Evolutionary conservation across 2,888 invertebrate genomes (phyloP), one percentile per base, ranked within the genome.

Genomic region (Lithosia quadra): DNA sequence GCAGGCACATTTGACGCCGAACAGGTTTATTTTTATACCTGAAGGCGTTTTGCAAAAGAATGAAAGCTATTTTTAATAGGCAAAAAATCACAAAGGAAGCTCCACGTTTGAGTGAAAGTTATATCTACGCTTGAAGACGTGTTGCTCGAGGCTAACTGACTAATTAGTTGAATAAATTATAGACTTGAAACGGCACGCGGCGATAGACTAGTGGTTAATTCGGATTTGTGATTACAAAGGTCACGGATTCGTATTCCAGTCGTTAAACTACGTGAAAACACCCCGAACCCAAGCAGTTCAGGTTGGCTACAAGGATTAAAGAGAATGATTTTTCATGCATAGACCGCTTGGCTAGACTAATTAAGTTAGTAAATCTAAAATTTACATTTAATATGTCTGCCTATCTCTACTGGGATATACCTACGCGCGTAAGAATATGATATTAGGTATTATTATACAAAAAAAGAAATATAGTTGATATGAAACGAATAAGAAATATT

Each of bases 11-110:
- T 63, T 65, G 58, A 34, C 18, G 53, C 10, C n/a, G 53, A 53
- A 64, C 55, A 63, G 15, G 65, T 68, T 76, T 72, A 71, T 73
- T 67, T 75, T 68, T 70, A 66, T 65, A 71, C 15, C 21, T 1
- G 5, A 33, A 10, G 43, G 56, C 39, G 49, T 49, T 39, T 36
- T 64, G 24, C 34, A 11, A 56, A 63, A 24, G 33, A 55, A 63
- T 34, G 53, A 55, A 63, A 55, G 55, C 63, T 53, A 49, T 55
- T 34, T 36, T 43, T 55, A 21, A n/a, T 28, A n/a, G 53, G n/a
- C 39, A 39, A 53, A 53, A 61, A 61, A 63, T n/a, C 49, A 53
- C 49, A 53, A 53, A 53, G 21, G 53, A 33, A 21, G 18, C n/a
- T n/a, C 0, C 28, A 22, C 43, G 18, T 24, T 7, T 22, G n/a